Base-by-base conservation (phyloP, 2,888 invertebrate genomes). In the Agelastica alni region DNA sequence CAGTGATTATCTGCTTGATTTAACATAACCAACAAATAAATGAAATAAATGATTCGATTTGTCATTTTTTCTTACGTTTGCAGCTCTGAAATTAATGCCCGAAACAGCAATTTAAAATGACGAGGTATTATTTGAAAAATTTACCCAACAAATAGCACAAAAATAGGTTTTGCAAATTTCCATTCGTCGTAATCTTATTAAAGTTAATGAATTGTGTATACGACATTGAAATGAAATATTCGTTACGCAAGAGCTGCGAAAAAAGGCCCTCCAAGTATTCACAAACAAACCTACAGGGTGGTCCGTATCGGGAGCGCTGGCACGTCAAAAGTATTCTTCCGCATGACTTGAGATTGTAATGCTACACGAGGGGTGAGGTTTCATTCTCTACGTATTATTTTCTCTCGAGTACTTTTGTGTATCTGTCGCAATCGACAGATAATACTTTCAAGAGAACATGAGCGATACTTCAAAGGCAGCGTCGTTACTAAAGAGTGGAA, bases 241-340 rank as follows among this genome's bases (percentile, higher is more conserved):
- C n/a, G n/a, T n/a, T n/a, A n/a, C n/a, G n/a, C n/a, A n/a, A 3
- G 12, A 16, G 34, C 31, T 12, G 10, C n/a, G 13, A 6, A 43
- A 43, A 26, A 12, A 14, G n/a, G 44, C 18, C 10, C 44, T 4
- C 20, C 22, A 14, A 13, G 26, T 12, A n/a, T 34, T 5, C 14
- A 13, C 47, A 1, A 9, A 28, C 43, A 48, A n/a, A 55, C 37
- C 56, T 52, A 57, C 59, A 51, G 65, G 68, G 68, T 68, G 68
- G 68, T 66, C 68, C 42, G 5, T 48, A 51, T 59, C 59, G 64
- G 58, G 66, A 65, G 66, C 63, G 66, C 56, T 61, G 59, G 61
- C 56, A 57, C 54, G 63, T 66, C 68, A 53, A 44, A 61, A 54
- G 56, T 47, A 57, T 64, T 53, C 59, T 66, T 62, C 62, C 61